Percentiles rank a stretch among this genome's conserved stretches.
Conservation (phyloP, 2,797 vertebrate species). For the Betta splendens region DNA sequence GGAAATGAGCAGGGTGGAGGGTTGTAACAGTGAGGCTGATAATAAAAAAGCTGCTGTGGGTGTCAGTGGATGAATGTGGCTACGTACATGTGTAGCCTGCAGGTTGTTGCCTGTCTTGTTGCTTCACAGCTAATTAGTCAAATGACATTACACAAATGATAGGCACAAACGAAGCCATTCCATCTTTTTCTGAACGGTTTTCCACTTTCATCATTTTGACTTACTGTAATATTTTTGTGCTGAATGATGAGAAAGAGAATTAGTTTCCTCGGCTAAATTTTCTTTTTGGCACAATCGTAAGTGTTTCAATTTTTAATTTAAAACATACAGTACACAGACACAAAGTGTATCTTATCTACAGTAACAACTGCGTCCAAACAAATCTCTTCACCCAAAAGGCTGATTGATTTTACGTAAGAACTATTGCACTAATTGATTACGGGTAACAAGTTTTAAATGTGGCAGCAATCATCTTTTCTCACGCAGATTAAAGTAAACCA, state of each 20-base stretch:
- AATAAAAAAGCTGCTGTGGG: conserved; percentile 8
- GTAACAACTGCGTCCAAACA: too few species aligned
- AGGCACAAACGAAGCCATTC: background rate
- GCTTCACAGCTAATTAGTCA: conserved; percentile 13
- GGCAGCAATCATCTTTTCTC: too few species aligned
- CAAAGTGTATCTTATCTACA: too few species aligned
- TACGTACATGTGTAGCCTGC: conserved; percentile 1
- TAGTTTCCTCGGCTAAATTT: too few species aligned
- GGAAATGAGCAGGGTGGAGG: conserved; percentile 38
- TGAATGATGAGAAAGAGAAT: too few species aligned
- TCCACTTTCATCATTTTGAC: background rate
- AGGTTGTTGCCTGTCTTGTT: conserved; percentile 6
- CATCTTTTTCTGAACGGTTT: background rate
- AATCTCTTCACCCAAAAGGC: too few species aligned
- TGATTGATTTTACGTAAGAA: too few species aligned
- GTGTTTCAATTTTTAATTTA: too few species aligned
- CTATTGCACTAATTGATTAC: too few species aligned
- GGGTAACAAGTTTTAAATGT: background rate
- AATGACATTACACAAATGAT: conserved; percentile 17
- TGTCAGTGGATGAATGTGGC: background rate
- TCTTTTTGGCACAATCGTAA: background rate
- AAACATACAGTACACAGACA: too few species aligned
- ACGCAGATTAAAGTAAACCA: conserved; percentile 3
- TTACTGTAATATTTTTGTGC: background rate
- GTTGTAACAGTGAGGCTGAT: conserved; percentile 33